Conservation (phyloP, 2,888 invertebrate genomes). For the Thymelicus acteon region DNA sequence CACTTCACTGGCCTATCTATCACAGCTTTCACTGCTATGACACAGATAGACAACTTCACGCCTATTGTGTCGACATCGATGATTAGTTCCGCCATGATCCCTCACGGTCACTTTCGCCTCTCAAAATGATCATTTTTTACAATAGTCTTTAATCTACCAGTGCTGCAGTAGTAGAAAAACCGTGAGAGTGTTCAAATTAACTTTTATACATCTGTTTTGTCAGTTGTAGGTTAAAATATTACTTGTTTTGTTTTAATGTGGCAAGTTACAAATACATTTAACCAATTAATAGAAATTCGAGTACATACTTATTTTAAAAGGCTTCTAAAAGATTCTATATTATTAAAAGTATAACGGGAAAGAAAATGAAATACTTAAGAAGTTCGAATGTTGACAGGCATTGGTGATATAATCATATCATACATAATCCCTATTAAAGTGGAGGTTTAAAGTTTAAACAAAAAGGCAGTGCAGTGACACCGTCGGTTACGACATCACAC, state of each 20-base stretch:
- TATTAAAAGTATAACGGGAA: too few relatives aligned
- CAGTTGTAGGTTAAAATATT: too few relatives aligned
- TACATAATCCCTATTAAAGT: constrained; percentile 1
- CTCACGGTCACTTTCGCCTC: constrained; percentile 2
- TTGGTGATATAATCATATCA: too few relatives aligned
- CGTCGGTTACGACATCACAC: constrained; percentile 11
- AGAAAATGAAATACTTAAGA: too few relatives aligned
- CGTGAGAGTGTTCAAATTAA: background rate
- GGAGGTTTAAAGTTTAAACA: constrained; percentile 9
- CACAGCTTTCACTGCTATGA: constrained; percentile 6
- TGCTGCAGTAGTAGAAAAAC: background rate
- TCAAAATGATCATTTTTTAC: constrained; percentile 2
- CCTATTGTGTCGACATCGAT: background rate
- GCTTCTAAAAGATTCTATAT: too few relatives aligned
- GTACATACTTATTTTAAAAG: too few relatives aligned
- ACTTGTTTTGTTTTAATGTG: too few relatives aligned
- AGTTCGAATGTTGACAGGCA: too few relatives aligned
- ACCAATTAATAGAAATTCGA: too few relatives aligned
- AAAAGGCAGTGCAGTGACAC: constrained; percentile 11
- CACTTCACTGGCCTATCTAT: background rate
- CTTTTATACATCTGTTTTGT: background rate
- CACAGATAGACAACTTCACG: background rate
- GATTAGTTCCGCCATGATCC: background rate
- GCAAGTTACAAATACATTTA: too few relatives aligned
- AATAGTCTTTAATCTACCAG: background rate